These are phyloP conservation scores for Oryzaephilus surinamensis DNA, from an alignment of 1,140 invertebrate species.

Conservation along the genomic window DNA sequence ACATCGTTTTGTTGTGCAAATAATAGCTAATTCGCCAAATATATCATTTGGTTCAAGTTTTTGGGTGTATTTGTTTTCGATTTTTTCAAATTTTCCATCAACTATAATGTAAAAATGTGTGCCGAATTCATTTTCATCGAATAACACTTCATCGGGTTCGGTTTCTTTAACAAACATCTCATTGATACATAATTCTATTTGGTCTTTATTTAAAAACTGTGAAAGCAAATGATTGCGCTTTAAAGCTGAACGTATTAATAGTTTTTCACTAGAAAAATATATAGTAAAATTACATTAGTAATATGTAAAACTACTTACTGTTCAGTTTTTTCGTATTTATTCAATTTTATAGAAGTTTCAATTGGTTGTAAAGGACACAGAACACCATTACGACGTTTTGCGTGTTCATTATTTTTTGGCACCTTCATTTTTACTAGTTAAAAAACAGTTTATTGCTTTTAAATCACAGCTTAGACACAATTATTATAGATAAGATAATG, in stretches of 20 bases:
- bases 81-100: conserved; percentile 76
- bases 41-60: conserved; percentile 73
- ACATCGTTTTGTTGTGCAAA: conserved; percentile 86
- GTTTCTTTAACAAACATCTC: conserved; percentile 2
- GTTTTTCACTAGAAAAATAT: conserved; percentile 3
- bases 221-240: conserved; percentile 4
- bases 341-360: too few species aligned
- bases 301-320: conserved; percentile 4
- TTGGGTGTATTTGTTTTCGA: conserved; percentile 65
- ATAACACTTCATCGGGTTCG: conserved; percentile 1
- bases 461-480: too few species aligned
- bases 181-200: conserved; percentile 3
- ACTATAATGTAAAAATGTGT: conserved; percentile 72
- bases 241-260: conserved; percentile 2
- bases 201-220: conserved; percentile 1
- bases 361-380: too few species aligned
- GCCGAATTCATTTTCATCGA: conserved; percentile 30
- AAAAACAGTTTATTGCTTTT: too few species aligned
- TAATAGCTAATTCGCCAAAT: conserved; percentile 87
- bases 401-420: too few species aligned
- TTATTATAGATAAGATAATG: too few species aligned
- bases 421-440: too few species aligned
- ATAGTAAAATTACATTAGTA: neutral
- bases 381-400: too few species aligned
- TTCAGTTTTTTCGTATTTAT: conserved; percentile 6